Evolutionary conservation across 2,888 invertebrate genomes (phyloP).

Genomic region (Drosophila falleni): DNA sequence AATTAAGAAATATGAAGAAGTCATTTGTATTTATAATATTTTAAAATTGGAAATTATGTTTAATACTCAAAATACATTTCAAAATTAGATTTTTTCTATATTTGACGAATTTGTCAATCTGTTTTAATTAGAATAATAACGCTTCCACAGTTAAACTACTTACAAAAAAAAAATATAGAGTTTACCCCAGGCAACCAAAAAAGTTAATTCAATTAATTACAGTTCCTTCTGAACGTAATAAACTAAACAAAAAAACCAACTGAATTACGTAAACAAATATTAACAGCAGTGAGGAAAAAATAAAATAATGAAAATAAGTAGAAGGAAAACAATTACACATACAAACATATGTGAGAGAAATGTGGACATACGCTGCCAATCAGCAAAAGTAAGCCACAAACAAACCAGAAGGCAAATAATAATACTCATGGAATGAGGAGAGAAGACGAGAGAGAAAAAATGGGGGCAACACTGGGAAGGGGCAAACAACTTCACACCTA

Average conservation of each 20-base stretch:
- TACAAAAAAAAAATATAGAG: too few species aligned
- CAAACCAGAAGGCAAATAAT: constrained; percentile 52
- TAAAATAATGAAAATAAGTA: constrained; percentile 34
- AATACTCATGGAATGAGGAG: background rate
- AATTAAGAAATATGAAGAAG: too few species aligned
- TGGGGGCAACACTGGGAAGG: background rate
- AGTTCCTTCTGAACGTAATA: constrained; percentile 20
- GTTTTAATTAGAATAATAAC: background rate
- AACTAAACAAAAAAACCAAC: constrained; percentile 36
- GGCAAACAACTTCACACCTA: constrained; percentile 55
- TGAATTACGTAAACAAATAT: constrained; percentile 70
- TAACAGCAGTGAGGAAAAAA: constrained; percentile 20
- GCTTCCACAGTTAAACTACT: background rate
- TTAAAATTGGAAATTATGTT: too few species aligned
- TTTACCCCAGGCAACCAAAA: background rate
- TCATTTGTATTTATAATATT: too few species aligned
- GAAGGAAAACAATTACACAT: constrained; percentile 22
- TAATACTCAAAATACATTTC: too few species aligned
- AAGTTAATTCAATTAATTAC: constrained; percentile 68
- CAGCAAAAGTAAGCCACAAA: constrained; percentile 71
- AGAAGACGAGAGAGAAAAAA: background rate
- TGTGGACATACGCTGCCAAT: constrained; percentile 67
- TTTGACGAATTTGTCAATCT: too few species aligned
- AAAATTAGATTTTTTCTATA: too few species aligned
- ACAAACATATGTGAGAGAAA: constrained; percentile 15